Percentiles rank a stretch among this genome's conserved stretches.
phyloP scores from a whole-genome alignment of 2,113 vertebrate genomes.

The Hippocampus comes region DNA sequence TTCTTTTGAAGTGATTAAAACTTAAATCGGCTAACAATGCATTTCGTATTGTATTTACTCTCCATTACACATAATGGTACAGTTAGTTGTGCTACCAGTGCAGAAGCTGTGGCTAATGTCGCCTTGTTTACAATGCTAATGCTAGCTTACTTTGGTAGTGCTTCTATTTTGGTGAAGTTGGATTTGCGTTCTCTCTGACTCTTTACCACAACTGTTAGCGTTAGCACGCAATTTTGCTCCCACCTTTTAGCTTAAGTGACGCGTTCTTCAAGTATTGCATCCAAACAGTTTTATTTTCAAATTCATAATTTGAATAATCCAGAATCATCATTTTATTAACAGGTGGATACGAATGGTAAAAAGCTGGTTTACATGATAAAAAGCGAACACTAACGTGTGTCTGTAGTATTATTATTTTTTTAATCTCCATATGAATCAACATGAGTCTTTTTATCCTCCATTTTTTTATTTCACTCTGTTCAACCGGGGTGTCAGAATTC shows the following conservation, averaged over 20 bases:
- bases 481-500: slow-evolving; percentile 41
- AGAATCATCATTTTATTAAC: neutral
- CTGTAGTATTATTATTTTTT: neutral
- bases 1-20: no score
- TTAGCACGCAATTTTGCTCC: neutral
- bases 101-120: no score
- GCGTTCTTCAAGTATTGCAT: neutral
- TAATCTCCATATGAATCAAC: slow-evolving; percentile 15
- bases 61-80: no score
- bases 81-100: no score
- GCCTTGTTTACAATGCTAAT: no score
- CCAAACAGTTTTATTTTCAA: neutral
- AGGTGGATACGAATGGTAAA: neutral
- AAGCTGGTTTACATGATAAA: neutral
- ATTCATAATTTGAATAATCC: neutral
- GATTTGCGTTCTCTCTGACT: no score
- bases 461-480: slow-evolving; percentile 15
- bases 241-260: no score
- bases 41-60: no score
- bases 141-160: no score
- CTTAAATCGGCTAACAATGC: no score
- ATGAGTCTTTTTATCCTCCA: slow-evolving; percentile 13
- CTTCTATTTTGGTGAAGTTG: no score
- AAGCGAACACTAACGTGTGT: neutral
- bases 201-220: no score